These are phyloP conservation scores for Peromyscus nudipes DNA, from an alignment of 2,797 vertebrate species.

Conservation along the genomic window DNA sequence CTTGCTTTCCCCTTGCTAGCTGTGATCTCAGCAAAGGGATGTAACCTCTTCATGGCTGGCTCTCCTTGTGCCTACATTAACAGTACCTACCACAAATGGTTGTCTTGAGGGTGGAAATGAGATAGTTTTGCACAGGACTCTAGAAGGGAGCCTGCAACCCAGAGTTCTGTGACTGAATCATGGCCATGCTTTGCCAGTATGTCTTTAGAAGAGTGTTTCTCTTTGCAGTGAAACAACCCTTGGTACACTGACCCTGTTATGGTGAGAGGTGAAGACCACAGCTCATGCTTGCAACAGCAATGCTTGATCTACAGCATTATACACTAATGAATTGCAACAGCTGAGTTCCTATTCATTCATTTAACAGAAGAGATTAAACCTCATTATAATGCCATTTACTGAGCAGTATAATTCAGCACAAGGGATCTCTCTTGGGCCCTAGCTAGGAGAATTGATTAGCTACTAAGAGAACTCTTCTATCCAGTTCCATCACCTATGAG, in stretches of 20 bases:
- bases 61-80: neutral
- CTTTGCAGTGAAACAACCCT: conserved; percentile 17
- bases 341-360: conserved; percentile 69
- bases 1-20: neutral
- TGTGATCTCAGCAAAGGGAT: neutral
- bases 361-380: conserved; percentile 72
- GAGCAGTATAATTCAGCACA: conserved; percentile 32
- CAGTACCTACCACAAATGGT: neutral
- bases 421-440: conserved; percentile 41
- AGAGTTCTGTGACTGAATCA: neutral
- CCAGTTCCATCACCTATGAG: conserved; percentile 50
- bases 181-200: neutral
- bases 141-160: neutral
- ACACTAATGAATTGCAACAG: conserved; percentile 61
- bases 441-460: conserved; percentile 58
- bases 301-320: conserved; percentile 27
- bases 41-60: neutral
- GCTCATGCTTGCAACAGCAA: neutral
- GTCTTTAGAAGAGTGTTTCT: conserved; percentile 28
- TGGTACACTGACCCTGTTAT: neutral
- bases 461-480: conserved; percentile 60
- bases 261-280: neutral
- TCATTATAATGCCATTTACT: conserved; percentile 71
- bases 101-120: neutral
- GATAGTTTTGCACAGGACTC: neutral